phyloP scores from a whole-genome alignment of 2,797 vertebrate species.

The Eupleurogrammus muticus region DNA sequence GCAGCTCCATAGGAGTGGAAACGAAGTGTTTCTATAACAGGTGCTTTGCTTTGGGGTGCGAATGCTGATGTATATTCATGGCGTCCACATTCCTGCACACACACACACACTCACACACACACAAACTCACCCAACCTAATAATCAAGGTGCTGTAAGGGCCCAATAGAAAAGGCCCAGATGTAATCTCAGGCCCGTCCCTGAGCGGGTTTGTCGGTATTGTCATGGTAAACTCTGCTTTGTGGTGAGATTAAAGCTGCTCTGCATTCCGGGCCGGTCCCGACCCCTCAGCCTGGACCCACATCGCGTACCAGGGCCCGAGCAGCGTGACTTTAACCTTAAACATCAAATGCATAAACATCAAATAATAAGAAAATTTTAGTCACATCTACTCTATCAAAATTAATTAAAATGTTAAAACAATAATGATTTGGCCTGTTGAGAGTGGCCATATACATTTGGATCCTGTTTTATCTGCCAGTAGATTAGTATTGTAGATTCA shows the following conservation, averaged over 20 bases:
- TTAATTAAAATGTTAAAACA: background rate
- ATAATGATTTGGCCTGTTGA: background rate
- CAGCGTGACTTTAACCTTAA: too few species aligned
- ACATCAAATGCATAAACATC: too few species aligned
- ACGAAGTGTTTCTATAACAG: background rate
- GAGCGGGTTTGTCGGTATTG: constrained; percentile 21
- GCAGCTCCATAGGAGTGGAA: background rate
- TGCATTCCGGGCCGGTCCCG: constrained; percentile 7
- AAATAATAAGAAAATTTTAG: too few species aligned
- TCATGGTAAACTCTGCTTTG: constrained; percentile 48
- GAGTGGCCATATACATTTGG: background rate
- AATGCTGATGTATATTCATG: constrained; percentile 6
- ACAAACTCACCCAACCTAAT: background rate
- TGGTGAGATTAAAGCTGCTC: constrained; percentile 39
- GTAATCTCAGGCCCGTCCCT: constrained; percentile 42
- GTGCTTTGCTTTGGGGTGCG: background rate
- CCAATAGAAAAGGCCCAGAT: constrained; percentile 29
- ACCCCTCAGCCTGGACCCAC: constrained; percentile 4
- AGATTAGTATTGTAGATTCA: too few species aligned
- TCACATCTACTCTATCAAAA: background rate
- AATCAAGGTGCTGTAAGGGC: background rate
- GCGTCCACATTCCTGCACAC: background rate
- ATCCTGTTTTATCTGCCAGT: background rate
- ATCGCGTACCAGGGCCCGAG: background rate
- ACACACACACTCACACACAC: background rate